Base-by-base conservation (phyloP, 2,113 vertebrate species). In the Ictalurus punctatus region DNA sequence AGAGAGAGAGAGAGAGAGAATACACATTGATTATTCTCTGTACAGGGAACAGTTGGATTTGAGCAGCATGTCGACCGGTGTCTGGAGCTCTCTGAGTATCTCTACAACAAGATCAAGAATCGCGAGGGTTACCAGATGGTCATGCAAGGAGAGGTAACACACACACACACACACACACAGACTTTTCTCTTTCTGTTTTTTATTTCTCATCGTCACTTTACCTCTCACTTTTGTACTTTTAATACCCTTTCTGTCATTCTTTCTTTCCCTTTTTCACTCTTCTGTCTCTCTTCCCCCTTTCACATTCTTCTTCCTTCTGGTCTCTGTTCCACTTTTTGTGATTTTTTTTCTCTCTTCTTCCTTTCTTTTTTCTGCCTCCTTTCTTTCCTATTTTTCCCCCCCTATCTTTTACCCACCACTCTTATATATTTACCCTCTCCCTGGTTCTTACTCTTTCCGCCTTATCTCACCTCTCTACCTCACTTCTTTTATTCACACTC, bases 21-120 rank as follows among this genome's bases (percentile, higher is more conserved):
- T 34, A 61, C 5, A 25, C 84, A 56, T 21, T 63, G 21, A 44
- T 67, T 44, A 59, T 92, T 90, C 89, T 76, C 40, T 19, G 37
- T 92, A 92, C 90, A 99, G 98, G 98, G 98, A 84, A 99, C 98
- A 59, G 95, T 97, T 48, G 98, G 98, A 86, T 99, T 99, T 93
- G 98, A 99, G 95, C 97, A 97, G 93, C 98, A 99, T 94, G 96
- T 99, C 92, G 97, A 99, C 95, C 98, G 96, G 94, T 99, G 98
- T 92, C 93, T 99, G 94, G 98, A 99, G 76, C 91, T 99, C 91
- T 97, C 98, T 87, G 97, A 98, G 91, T 99, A 99, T 88, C 96
- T 99, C 80, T 99, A 99, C 92, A 96, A 96, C 94, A 99, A 98
- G 95, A 98, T 99, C 89, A 98, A 97, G 96, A 97, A 97, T 94